Evolutionary conservation across 2,797 vertebrate genomes (phyloP).

Genomic region (Bufotes viridis): DNA sequence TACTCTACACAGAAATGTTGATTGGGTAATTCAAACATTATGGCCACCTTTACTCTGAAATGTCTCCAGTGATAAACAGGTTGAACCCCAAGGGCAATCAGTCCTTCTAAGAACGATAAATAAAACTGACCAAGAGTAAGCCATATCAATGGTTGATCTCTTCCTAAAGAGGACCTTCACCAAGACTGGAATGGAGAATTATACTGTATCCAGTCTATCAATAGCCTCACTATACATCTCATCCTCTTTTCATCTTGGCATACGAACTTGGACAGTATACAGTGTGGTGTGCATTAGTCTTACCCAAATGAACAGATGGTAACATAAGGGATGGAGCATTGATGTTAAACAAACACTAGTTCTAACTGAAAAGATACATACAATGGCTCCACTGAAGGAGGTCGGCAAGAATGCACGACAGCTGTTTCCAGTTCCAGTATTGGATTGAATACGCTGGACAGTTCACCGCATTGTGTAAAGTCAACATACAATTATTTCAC

Average conservation of each 20-base stretch:
- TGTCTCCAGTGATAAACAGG: too few species aligned
- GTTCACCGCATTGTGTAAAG: background rate
- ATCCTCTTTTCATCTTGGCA: background rate
- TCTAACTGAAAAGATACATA: background rate
- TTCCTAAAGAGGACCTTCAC: background rate
- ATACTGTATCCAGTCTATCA: background rate
- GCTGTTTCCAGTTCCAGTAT: background rate
- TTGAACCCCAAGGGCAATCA: too few species aligned
- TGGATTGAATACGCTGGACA: background rate
- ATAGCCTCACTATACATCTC: background rate
- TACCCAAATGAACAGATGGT: conserved; percentile 8
- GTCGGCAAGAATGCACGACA: background rate
- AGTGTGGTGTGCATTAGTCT: background rate
- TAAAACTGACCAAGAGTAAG: background rate
- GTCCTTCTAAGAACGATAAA: background rate
- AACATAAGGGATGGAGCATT: background rate
- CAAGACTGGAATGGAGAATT: background rate
- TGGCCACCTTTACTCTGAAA: too few species aligned
- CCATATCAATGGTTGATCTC: background rate
- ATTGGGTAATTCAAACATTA: too few species aligned
- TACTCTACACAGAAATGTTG: too few species aligned
- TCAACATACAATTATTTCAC: background rate
- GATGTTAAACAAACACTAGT: conserved; percentile 19
- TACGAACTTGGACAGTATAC: background rate
- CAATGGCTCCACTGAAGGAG: conserved; percentile 11